A percentile compares a stretch with the other conserved stretches of the same genome.
phyloP scores from a whole-genome alignment of 2,113 vertebrate species.

The Aix galericulata region DNA sequence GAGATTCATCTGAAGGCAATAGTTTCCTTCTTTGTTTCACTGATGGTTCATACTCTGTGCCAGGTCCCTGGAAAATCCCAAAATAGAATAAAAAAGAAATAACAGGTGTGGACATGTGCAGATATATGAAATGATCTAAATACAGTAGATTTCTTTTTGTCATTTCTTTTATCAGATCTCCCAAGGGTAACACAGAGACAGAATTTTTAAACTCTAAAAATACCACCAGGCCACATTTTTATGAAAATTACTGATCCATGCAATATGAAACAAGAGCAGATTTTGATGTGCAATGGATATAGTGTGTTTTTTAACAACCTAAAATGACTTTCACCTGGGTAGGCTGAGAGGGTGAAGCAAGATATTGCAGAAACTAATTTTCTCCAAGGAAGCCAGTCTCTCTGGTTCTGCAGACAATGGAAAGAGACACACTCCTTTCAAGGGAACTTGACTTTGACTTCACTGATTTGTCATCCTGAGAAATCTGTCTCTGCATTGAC shows the following conservation, averaged over 20 bases:
- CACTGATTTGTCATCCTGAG: background rate
- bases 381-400: background rate
- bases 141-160: background rate
- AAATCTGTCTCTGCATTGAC: fast-evolving
- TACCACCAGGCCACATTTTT: background rate
- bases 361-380: background rate
- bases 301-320: background rate
- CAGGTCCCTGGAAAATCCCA: constrained; percentile 63
- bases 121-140: background rate
- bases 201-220: background rate
- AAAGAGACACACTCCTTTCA: background rate
- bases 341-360: background rate
- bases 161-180: background rate
- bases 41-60: constrained; percentile 70
- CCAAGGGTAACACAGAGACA: background rate
- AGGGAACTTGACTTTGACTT: background rate
- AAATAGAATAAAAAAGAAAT: background rate
- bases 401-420: background rate
- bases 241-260: background rate
- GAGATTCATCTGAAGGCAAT: constrained; percentile 64
- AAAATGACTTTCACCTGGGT: background rate
- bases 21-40: constrained; percentile 70
- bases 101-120: background rate
- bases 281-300: background rate
- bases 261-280: background rate